phyloP scores from a whole-genome alignment of 2,113 vertebrate species.

The Podarcis muralis region DNA sequence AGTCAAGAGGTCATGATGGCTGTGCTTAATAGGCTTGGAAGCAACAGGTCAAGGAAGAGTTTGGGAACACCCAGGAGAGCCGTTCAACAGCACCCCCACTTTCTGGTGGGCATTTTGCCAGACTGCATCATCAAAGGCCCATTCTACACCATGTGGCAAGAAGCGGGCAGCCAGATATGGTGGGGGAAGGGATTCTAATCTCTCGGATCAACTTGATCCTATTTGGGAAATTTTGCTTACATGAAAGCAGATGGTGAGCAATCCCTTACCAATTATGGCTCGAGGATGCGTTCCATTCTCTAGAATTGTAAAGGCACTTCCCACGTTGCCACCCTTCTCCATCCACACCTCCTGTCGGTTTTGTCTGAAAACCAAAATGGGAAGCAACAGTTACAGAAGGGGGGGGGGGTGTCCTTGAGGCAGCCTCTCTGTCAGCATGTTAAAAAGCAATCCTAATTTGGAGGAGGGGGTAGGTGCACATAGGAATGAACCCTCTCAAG shows the following conservation, averaged over 20 bases:
- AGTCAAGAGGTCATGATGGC: background rate
- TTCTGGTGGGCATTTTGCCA: background rate
- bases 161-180: background rate
- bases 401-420: constrained; percentile 26
- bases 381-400: constrained; percentile 16
- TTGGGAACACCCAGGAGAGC: background rate
- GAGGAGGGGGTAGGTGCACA: background rate
- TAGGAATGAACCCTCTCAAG: too few relatives aligned
- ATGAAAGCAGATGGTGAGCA: constrained; percentile 12
- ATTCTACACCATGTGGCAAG: background rate
- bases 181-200: background rate
- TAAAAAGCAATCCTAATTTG: constrained; percentile 34
- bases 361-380: constrained; percentile 40
- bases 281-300: background rate
- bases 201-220: constrained; percentile 1
- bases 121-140: background rate
- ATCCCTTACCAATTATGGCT: constrained; percentile 14
- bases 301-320: background rate
- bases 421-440: constrained; percentile 47
- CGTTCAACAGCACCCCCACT: background rate
- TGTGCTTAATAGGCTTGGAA: background rate
- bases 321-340: background rate
- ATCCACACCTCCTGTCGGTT: background rate
- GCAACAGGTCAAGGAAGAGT: background rate
- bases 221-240: constrained; percentile 40